Base-by-base conservation (phyloP, 2,888 invertebrate genomes). In the Watsonalla binaria region DNA sequence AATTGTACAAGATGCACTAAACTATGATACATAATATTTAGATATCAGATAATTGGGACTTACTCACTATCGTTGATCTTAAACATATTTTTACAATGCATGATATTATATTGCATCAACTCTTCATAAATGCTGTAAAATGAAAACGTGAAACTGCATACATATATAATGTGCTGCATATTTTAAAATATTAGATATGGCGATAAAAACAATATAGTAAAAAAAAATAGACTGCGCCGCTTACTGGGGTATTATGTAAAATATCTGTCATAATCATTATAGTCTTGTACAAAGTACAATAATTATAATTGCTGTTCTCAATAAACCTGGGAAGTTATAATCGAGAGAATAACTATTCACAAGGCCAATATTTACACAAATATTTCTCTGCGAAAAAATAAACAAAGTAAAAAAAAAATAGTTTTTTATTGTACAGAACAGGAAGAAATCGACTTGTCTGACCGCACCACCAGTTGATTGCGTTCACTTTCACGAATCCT, bases 1-100 rank as follows among this genome's bases (percentile, higher is more conserved):
- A 37, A 42, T 42, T 42, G 42, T 42, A 42, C 42, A 42, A 11
- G 42, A 42, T 42, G 42, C 42, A 42, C 5, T 42, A 66, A 66
- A 61, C 53, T 57, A 62, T 58, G 56, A 68, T 67, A 64, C 67
- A 62, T 63, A 72, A 72, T 63, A 75, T 11, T 42, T 8, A 5
- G 42, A 11, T 8, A 11, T 49, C 49, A 72, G 66, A 56, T 55
- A 63, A 51, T 55, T 62, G 60, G 59, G 53, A 60, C 57, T 58
- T 64, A 56, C 62, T 54, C 55, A 61, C 52, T 55, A 60, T 45
- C 47, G 56, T 62, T 68, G 65, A 63, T 65, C 64, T 68, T 66
- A 67, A 14, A 58, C 15, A 65, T 62, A 66, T 61, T 60, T 60
- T 60, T 54, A 58, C 53, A 63, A 55, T 58, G 60, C 48, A 55